Conservation (phyloP, 2,888 invertebrate species). For the Drosophila robusta region DNA sequence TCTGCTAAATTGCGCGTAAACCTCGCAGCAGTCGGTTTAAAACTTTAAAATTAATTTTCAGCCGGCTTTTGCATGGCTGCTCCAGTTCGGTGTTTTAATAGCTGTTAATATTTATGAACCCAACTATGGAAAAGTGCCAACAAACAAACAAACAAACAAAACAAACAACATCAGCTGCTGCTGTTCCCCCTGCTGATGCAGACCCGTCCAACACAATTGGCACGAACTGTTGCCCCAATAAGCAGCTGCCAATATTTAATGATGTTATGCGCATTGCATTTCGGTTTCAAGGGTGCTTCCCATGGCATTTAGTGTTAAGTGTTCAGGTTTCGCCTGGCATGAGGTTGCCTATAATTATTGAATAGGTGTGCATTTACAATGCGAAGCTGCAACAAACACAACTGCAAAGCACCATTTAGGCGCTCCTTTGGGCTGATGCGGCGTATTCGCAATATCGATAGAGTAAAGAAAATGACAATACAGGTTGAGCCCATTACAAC, state of each 20-base stretch:
- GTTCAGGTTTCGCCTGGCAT: slow-evolving; percentile 31
- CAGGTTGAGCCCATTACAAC: not conserved
- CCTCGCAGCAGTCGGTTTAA: slow-evolving; percentile 63
- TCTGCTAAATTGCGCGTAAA: slow-evolving; percentile 64
- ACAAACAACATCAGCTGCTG: slow-evolving; percentile 3
- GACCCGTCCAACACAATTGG: slow-evolving; percentile 28
- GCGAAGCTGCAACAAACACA: slow-evolving; percentile 4
- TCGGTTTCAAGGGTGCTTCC: slow-evolving; percentile 27
- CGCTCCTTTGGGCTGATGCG: slow-evolving; percentile 2
- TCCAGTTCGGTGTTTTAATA: slow-evolving; percentile 61
- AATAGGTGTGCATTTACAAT: slow-evolving; percentile 47
- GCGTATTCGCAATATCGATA: slow-evolving; percentile 17
- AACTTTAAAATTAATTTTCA: slow-evolving; percentile 76
- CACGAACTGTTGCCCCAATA: slow-evolving; percentile 31
- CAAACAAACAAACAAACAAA: slow-evolving; percentile 47
- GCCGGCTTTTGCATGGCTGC: slow-evolving; percentile 31
- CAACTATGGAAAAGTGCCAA: slow-evolving; percentile 43
- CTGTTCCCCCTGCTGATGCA: slow-evolving; percentile 6
- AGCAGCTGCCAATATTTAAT: slow-evolving; percentile 72
- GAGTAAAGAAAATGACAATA: not conserved
- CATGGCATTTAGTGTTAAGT: slow-evolving; percentile 1
- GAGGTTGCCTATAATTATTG: slow-evolving; percentile 65
- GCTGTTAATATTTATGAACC: slow-evolving; percentile 79
- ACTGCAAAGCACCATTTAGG: slow-evolving; percentile 4
- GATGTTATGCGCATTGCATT: slow-evolving; percentile 48